Evolutionary conservation across 2,797 vertebrate genomes (phyloP), one percentile per base, ranked within the genome.

Genomic region (Sarcophilus harrisii): DNA sequence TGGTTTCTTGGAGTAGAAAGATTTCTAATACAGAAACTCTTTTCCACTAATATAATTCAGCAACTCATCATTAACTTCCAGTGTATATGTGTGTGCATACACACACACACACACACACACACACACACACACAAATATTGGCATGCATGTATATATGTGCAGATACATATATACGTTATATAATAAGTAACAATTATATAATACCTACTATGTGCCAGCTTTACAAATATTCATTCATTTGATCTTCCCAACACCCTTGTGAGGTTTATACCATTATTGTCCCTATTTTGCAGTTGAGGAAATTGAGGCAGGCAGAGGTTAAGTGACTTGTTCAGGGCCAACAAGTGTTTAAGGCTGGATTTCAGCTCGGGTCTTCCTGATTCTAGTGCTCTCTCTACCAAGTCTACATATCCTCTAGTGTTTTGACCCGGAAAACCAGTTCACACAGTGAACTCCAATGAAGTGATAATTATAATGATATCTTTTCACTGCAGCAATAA

Each of bases 401-500:
- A 73, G 94, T 90, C 92, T 97, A 96, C 45, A 90, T 58, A 90
- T 58, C 66, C 95, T 57, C 29, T 93, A 90, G 94, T 96, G 58
- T 94, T 95, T 91, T 93, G 94, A 97, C 93, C 54, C 0, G 1
- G 96, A 81, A 96, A 97, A 95, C 55, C 90, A 92, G 91, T 95
- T 96, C 94, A 93, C 0, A 9, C 91, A 62, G 8, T 92, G 95
- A 96, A 45, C 90, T 58, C 38, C 90, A 95, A 58, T 81, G 95
- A 97, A 96, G 93, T 97, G 90, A 90, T 94, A 96, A 97, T 97
- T 97, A 95, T 29, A 89, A 94, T 0, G 1, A 81, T 81, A 81
- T 81, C 93, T 97, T 96, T 94, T 97, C 95, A 97, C 94, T 96
- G 97, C 98, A 97, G 97, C 94, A 96, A 92, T 91, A 96, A 97